Conservation (phyloP, 1,140 invertebrate genomes). For the Drosophila tani region DNA sequence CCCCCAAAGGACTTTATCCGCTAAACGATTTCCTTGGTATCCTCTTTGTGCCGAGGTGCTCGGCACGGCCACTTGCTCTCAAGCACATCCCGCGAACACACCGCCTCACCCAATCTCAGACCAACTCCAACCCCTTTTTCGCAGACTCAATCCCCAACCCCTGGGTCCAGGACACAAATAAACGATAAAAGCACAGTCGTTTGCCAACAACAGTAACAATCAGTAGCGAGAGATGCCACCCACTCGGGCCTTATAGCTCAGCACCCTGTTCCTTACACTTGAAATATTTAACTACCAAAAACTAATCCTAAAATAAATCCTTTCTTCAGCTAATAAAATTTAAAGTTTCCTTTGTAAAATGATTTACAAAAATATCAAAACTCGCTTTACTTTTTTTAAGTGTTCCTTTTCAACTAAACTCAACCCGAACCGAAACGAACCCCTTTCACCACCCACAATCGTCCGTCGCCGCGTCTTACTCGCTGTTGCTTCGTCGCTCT, state of each 20-base stretch:
- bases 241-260: conserved; percentile 2
- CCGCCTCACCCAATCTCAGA: background rate
- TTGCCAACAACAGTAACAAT: conserved; percentile 79
- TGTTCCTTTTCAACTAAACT: conserved; percentile 9
- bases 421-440: conserved; percentile 1
- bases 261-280: conserved; percentile 3
- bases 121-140: conserved; percentile 18
- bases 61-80: conserved; percentile 45
- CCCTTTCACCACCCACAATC: conserved; percentile 5
- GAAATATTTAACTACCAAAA: background rate
- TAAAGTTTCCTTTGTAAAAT: no score
- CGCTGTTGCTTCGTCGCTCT: conserved; percentile 42
- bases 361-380: background rate
- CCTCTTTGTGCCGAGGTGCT: conserved; percentile 52
- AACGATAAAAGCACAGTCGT: conserved; percentile 82
- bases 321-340: background rate
- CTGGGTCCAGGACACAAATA: conserved; percentile 66
- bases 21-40: conserved; percentile 51
- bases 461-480: conserved; percentile 19
- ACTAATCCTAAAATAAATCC: no score
- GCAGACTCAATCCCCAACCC: conserved; percentile 13
- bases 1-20: conserved; percentile 40
- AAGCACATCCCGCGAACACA: conserved; percentile 33
- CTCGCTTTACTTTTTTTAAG: background rate
- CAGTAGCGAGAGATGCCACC: conserved; percentile 64